Percentiles rank a stretch among this genome's conserved stretches.
Evolutionary conservation across 2,888 invertebrate genomes (phyloP).

Genomic region (Hydropsyche betteni): DNA sequence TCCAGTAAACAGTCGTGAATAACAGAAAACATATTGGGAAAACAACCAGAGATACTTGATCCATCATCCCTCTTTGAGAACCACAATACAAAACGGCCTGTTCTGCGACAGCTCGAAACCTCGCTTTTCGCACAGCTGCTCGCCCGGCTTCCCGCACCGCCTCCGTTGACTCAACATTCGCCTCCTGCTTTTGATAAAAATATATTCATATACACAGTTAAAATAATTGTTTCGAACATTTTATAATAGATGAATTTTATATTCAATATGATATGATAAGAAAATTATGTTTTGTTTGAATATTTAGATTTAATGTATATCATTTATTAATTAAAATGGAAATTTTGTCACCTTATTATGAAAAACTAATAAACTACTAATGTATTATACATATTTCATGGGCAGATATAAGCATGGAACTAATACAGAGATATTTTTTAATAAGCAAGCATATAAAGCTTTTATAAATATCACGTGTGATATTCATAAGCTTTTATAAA

Average conservation of each 20-base stretch:
- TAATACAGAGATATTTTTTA: not conserved
- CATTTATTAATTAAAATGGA: too few species aligned
- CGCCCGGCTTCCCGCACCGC: constrained; percentile 45
- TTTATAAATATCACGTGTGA: too few species aligned
- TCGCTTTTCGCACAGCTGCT: constrained; percentile 51
- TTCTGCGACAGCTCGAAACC: constrained; percentile 62
- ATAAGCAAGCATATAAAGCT: not conserved
- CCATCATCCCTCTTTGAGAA: constrained; percentile 69
- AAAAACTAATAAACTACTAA: too few species aligned
- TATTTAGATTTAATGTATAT: too few species aligned
- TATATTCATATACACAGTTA: not conserved
- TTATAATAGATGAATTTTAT: too few species aligned
- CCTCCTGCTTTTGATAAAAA: constrained; percentile 40
- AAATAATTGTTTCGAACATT: too few species aligned
- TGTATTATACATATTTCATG: too few species aligned
- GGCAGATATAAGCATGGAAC: too few species aligned
- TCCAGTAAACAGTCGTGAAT: constrained; percentile 70
- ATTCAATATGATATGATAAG: too few species aligned
- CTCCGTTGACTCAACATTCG: constrained; percentile 48
- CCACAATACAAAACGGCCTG: constrained; percentile 70
- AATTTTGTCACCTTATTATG: too few species aligned
- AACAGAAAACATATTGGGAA: constrained; percentile 69
- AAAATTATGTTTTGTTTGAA: too few species aligned
- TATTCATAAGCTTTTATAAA: not conserved
- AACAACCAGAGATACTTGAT: constrained; percentile 69